These are phyloP conservation scores for Ceramica pisi DNA, from an alignment of 2,888 invertebrate genomes.

Conservation along the genomic window DNA sequence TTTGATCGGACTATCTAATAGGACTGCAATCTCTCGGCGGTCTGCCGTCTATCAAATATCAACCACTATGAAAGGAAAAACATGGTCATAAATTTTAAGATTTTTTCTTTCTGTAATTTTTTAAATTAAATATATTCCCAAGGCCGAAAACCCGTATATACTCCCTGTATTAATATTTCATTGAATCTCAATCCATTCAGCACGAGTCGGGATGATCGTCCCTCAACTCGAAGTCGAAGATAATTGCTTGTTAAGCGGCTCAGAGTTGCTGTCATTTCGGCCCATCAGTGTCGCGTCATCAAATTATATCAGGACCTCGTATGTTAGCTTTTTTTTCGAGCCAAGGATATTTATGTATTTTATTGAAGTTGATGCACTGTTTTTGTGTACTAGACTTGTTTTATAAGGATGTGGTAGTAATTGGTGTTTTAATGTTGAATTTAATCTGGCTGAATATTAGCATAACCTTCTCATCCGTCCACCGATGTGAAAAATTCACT, in stretches of 20 bases:
- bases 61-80: neutral
- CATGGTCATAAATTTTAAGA: no score
- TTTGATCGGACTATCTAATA: no score
- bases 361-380: conserved; percentile 29
- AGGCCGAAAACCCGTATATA: conserved; percentile 2
- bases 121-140: no score
- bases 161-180: conserved; percentile 27
- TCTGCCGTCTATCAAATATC: neutral
- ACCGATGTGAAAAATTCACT: neutral
- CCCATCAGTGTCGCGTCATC: conserved; percentile 53
- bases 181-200: conserved; percentile 46
- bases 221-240: conserved; percentile 25
- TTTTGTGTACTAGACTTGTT: conserved; percentile 1
- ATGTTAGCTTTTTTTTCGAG: conserved; percentile 39
- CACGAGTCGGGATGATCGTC: conserved; percentile 33
- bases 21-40: no score
- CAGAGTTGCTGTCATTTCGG: conserved; percentile 40
- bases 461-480: neutral
- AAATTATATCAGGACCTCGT: conserved; percentile 36
- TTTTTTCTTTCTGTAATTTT: no score
- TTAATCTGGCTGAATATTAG: neutral
- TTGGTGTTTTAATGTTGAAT: neutral
- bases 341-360: conserved; percentile 23
- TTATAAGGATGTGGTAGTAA: neutral
- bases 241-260: conserved; percentile 50